phyloP scores from a whole-genome alignment of 2,888 invertebrate species.

The Melanostoma scalare region DNA sequence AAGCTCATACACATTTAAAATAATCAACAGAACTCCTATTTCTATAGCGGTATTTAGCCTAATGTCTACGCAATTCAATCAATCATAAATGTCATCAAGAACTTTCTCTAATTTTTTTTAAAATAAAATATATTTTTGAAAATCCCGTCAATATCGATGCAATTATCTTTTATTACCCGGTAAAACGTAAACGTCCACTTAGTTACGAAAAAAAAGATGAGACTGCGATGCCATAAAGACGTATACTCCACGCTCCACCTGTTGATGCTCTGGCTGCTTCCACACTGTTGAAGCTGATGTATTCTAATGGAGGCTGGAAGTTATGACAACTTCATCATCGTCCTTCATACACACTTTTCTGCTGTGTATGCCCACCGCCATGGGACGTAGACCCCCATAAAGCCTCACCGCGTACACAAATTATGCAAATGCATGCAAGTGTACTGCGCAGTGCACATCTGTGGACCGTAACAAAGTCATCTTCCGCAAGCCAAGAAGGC shows the following conservation, averaged over 20 bases:
- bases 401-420: neutral
- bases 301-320: conserved; percentile 53
- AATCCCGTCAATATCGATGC: conserved; percentile 28
- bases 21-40: too few species aligned
- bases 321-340: conserved; percentile 63
- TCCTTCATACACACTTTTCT: conserved; percentile 5
- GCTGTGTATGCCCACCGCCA: neutral
- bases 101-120: conserved; percentile 38
- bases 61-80: too few species aligned
- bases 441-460: conserved; percentile 1
- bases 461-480: conserved; percentile 5
- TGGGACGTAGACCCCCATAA: conserved; percentile 10
- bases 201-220: conserved; percentile 8
- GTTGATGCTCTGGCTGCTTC: neutral
- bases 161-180: conserved; percentile 53
- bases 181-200: conserved; percentile 33
- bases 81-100: neutral
- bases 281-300: conserved; percentile 12
- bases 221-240: conserved; percentile 15
- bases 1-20: too few species aligned
- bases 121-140: neutral
- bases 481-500: conserved; percentile 8
- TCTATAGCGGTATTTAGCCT: too few species aligned
- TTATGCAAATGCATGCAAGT: conserved; percentile 43
- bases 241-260: conserved; percentile 11